Percentiles rank a stretch among this genome's conserved stretches.
Evolutionary conservation across 2,888 invertebrate genomes (phyloP).

Genomic region (Endotricha flammealis): DNA sequence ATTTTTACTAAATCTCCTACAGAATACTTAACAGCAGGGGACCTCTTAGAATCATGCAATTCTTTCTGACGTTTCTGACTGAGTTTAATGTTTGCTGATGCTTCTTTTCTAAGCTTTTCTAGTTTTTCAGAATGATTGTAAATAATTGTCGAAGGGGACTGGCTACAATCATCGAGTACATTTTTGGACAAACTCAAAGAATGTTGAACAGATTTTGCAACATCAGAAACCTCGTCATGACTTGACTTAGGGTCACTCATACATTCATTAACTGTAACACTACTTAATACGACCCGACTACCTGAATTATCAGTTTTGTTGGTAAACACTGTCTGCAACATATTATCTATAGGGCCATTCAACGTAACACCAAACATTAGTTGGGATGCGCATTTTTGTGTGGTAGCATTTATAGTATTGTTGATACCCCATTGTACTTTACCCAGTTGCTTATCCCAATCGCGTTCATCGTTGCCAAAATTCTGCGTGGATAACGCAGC

Average conservation of each 20-base stretch:
- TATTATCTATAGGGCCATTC: background rate
- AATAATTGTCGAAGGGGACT: background rate
- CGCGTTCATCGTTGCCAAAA: background rate
- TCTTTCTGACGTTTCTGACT: conserved; percentile 16
- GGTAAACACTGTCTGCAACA: background rate
- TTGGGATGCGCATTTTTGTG: background rate
- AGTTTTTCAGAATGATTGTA: background rate
- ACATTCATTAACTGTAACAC: too few relatives aligned
- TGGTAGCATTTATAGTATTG: conserved; percentile 12
- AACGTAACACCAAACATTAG: background rate
- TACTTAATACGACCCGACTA: too few relatives aligned
- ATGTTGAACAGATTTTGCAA: too few relatives aligned
- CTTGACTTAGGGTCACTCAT: too few relatives aligned
- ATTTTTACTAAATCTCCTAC: conserved; percentile 23
- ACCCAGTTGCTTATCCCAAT: conserved; percentile 11
- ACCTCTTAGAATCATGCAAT: conserved; percentile 15
- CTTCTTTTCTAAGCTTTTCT: background rate
- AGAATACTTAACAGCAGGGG: conserved; percentile 17
- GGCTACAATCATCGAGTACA: too few relatives aligned
- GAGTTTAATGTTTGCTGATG: background rate
- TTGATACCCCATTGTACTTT: conserved; percentile 14
- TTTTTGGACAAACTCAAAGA: too few relatives aligned
- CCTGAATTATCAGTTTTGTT: too few relatives aligned
- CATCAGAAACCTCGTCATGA: too few relatives aligned
- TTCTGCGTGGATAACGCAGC: background rate